phyloP scores from a whole-genome alignment of 2,888 invertebrate species.

The Hirtodrosophila confusa region DNA sequence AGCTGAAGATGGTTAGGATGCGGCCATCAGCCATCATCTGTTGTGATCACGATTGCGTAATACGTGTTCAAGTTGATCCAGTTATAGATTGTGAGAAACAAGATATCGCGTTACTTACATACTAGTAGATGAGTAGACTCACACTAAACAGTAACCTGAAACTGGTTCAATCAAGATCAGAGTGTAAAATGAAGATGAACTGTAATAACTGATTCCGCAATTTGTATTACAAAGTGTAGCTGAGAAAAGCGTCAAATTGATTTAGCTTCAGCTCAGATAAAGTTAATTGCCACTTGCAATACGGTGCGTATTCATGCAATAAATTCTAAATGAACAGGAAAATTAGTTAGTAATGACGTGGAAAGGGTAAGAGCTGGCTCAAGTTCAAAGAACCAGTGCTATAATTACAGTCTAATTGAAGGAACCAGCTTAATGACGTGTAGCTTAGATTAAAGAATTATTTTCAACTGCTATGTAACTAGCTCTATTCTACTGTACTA shows the following conservation, averaged over 20 bases:
- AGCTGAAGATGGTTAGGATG: constrained; percentile 16
- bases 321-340: no score
- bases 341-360: neutral
- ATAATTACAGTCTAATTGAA: no score
- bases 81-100: constrained; percentile 21
- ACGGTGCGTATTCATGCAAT: no score
- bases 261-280: constrained; percentile 6
- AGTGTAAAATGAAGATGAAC: constrained; percentile 9
- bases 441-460: neutral
- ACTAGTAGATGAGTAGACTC: neutral
- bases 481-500: constrained; percentile 13
- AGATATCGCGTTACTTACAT: constrained; percentile 17
- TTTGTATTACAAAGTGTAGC: constrained; percentile 4
- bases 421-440: neutral
- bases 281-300: neutral
- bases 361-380: neutral
- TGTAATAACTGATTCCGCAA: constrained; percentile 13
- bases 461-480: constrained; percentile 7
- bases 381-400: neutral
- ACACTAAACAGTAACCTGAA: constrained; percentile 14
- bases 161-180: constrained; percentile 26
- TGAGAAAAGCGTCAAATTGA: constrained; percentile 3
- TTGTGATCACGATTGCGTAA: constrained; percentile 37
- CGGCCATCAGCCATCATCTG: constrained; percentile 15
- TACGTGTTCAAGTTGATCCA: constrained; percentile 34